phyloP scores from a whole-genome alignment of 1,140 invertebrate species.

The Orius insidiosus region DNA sequence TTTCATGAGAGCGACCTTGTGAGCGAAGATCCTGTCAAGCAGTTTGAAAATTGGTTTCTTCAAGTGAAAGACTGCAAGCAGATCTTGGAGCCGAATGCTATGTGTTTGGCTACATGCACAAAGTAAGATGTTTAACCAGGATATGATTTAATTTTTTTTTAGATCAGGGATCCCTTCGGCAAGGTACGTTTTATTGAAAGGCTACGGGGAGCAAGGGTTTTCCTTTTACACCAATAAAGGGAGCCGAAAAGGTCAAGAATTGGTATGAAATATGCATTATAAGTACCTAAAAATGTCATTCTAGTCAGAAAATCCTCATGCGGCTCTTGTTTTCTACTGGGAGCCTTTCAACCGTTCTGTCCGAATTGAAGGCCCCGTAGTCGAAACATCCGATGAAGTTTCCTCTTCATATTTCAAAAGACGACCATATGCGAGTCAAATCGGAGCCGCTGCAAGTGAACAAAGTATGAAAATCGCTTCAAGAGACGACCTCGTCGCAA shows the following conservation, averaged over 20 bases:
- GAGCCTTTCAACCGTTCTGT: constrained; percentile 54
- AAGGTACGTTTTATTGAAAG: constrained; percentile 61
- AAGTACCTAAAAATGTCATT: not conserved
- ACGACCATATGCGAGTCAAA: constrained; percentile 64
- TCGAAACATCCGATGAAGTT: constrained; percentile 51
- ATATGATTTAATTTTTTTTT: constrained; percentile 24
- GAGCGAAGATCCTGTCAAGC: constrained; percentile 5
- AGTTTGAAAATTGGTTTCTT: constrained; percentile 11
- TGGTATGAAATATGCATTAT: constrained; percentile 25
- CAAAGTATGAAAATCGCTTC: constrained; percentile 65
- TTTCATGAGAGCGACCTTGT: constrained; percentile 5
- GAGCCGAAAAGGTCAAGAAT: constrained; percentile 58
- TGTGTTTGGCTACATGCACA: constrained; percentile 9
- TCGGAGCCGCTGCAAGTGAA: constrained; percentile 62
- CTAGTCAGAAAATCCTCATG: constrained; percentile 11
- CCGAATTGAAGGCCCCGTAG: constrained; percentile 67
- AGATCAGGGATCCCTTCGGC: constrained; percentile 58
- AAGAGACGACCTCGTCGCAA: constrained; percentile 47
- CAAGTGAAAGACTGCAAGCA: constrained; percentile 4
- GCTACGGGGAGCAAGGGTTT: constrained; percentile 51
- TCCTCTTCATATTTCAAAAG: constrained; percentile 68
- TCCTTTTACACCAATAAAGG: constrained; percentile 72
- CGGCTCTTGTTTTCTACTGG: constrained; percentile 81
- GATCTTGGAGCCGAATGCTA: constrained; percentile 10
- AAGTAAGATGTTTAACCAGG: constrained; percentile 4